Conservation (phyloP, 1,140 invertebrate species). For the Odontomachus brunneus region DNA sequence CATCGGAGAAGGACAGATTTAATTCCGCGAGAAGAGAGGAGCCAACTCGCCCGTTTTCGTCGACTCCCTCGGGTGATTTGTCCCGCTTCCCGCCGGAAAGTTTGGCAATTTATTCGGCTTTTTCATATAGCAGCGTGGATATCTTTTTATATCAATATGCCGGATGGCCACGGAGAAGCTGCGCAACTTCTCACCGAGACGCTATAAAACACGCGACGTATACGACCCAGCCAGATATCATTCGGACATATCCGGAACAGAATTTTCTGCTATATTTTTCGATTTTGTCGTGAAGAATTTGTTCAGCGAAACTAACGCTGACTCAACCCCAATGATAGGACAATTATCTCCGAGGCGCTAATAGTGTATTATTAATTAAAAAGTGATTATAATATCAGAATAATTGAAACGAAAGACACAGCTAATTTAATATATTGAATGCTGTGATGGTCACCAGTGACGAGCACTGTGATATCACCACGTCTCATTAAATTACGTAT, state of each 20-base stretch:
- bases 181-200: constrained; percentile 67
- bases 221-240: constrained; percentile 1
- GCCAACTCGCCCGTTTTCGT: constrained; percentile 47
- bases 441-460: too few species aligned
- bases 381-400: too few species aligned
- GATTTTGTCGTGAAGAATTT: neutral
- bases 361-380: too few species aligned
- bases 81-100: constrained; percentile 69
- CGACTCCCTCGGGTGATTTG: constrained; percentile 56
- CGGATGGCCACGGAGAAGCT: constrained; percentile 65
- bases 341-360: neutral
- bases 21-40: constrained; percentile 40
- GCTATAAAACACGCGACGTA: constrained; percentile 61
- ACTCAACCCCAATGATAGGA: neutral
- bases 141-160: constrained; percentile 80
- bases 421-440: too few species aligned
- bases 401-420: too few species aligned
- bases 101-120: constrained; percentile 78
- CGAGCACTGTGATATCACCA: too few species aligned
- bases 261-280: neutral
- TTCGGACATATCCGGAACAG: neutral
- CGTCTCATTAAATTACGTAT: too few species aligned
- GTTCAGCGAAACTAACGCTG: too few species aligned
- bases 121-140: constrained; percentile 68
- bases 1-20: constrained; percentile 52